These are phyloP conservation scores for Cynocephalus volans DNA, from an alignment of 2,113 vertebrate species.

Conservation along the genomic window DNA sequence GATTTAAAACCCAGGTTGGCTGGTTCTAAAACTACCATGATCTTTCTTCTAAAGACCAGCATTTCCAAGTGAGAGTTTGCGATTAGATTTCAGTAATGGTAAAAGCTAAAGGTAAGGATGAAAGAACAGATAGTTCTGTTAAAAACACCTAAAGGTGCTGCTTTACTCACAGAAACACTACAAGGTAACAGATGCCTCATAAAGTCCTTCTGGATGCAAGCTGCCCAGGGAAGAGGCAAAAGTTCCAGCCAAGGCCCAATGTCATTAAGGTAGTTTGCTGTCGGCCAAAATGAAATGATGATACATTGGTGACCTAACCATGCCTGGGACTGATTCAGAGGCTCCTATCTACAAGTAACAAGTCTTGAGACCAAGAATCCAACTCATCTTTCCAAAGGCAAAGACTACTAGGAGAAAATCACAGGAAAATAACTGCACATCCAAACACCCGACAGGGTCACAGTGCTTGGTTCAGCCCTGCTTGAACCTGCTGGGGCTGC, in stretches of 20 bases:
- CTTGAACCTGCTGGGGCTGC: not conserved
- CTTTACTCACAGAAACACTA: not conserved
- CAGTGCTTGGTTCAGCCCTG: not conserved
- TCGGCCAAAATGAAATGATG: not conserved
- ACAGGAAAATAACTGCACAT: not conserved
- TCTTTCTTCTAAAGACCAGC: slow-evolving; percentile 7
- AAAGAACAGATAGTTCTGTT: not conserved
- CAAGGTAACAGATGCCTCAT: not conserved
- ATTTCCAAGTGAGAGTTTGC: not conserved
- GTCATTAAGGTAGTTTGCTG: not conserved
- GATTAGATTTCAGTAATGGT: not conserved
- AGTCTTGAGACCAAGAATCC: not conserved
- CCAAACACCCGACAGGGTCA: not conserved
- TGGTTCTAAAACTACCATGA: not conserved
- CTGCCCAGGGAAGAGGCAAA: not conserved
- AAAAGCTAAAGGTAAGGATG: not conserved
- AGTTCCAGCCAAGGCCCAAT: not conserved
- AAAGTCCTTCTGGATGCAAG: not conserved
- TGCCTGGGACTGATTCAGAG: not conserved
- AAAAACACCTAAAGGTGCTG: not conserved
- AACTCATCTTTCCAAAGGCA: not conserved
- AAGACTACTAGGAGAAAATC: not conserved
- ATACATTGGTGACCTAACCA: not conserved
- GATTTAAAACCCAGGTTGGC: not conserved
- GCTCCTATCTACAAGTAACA: not conserved